These are phyloP conservation scores for Toxostoma redivivum DNA, from an alignment of 2,113 vertebrate genomes.

Conservation along the genomic window DNA sequence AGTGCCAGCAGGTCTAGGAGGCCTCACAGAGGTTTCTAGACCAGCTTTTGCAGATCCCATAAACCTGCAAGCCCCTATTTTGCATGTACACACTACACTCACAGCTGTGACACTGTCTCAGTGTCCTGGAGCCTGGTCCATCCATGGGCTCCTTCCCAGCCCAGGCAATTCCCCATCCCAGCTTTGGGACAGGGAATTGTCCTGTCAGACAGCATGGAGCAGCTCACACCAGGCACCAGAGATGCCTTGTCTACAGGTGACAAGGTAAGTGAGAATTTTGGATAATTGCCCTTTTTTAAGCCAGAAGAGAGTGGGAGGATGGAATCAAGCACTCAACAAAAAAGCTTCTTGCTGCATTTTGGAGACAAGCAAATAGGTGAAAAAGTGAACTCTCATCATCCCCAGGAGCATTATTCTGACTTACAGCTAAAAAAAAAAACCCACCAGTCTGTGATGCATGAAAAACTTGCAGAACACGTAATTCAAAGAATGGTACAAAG, in stretches of 20 bases:
- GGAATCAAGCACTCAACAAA: background rate
- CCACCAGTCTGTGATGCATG: background rate
- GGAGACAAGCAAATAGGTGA: slow-evolving; percentile 42
- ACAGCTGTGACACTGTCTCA: fast-evolving
- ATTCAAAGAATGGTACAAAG: background rate
- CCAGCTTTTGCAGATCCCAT: background rate
- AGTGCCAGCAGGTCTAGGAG: background rate
- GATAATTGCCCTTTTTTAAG: background rate
- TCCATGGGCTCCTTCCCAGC: fast-evolving
- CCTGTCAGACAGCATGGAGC: background rate
- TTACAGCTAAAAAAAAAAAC: background rate
- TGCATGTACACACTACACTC: fast-evolving
- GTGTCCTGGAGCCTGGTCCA: background rate
- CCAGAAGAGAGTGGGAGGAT: background rate
- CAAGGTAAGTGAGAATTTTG: background rate
- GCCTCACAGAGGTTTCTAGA: background rate
- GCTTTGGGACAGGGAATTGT: fast-evolving
- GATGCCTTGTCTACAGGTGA: background rate
- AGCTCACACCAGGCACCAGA: fast-evolving
- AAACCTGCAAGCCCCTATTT: background rate
- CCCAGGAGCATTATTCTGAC: slow-evolving; percentile 10
- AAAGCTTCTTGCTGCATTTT: background rate
- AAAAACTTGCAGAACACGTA: background rate
- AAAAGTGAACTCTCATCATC: slow-evolving; percentile 15
- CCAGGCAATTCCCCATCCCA: background rate